These are phyloP conservation scores for Trogon melanurus DNA, from an alignment of 2,113 vertebrate species.

Conservation along the genomic window DNA sequence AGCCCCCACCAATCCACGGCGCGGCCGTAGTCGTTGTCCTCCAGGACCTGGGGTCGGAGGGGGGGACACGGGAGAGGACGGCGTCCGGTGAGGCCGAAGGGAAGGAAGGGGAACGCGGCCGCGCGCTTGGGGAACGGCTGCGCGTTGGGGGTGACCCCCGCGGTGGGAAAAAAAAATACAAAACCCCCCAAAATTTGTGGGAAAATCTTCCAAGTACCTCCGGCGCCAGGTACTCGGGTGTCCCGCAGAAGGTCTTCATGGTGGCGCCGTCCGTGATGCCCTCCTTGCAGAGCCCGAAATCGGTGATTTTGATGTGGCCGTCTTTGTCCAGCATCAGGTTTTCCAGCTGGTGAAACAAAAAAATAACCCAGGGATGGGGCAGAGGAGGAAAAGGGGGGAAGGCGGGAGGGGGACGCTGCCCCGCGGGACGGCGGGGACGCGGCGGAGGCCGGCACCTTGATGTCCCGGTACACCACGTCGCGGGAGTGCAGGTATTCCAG, in stretches of 20 bases:
- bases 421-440: no score
- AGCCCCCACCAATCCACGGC: slow-evolving; percentile 96
- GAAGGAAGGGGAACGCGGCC: no score
- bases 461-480: slow-evolving; percentile 94
- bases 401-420: accelerated
- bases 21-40: slow-evolving; percentile 90
- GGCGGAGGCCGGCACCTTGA: slow-evolving; percentile 78
- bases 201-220: slow-evolving; percentile 75
- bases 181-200: no score
- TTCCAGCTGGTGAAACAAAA: slow-evolving; percentile 93
- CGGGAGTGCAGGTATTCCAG: slow-evolving; percentile 93
- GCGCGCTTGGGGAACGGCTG: background rate
- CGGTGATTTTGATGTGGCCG: slow-evolving; percentile 95
- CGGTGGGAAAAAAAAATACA: no score
- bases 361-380: background rate
- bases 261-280: slow-evolving; percentile 92
- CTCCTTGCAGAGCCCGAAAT: slow-evolving; percentile 94
- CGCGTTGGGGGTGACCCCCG: background rate
- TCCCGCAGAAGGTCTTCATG: slow-evolving; percentile 96
- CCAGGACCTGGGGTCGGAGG: no score
- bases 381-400: accelerated
- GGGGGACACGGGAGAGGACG: no score
- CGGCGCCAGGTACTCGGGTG: slow-evolving; percentile 91
- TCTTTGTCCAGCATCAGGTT: slow-evolving; percentile 97
- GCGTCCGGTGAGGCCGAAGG: no score